These are phyloP conservation scores for Heliconius congener DNA, from an alignment of 1,140 invertebrate genomes.

Conservation along the genomic window DNA sequence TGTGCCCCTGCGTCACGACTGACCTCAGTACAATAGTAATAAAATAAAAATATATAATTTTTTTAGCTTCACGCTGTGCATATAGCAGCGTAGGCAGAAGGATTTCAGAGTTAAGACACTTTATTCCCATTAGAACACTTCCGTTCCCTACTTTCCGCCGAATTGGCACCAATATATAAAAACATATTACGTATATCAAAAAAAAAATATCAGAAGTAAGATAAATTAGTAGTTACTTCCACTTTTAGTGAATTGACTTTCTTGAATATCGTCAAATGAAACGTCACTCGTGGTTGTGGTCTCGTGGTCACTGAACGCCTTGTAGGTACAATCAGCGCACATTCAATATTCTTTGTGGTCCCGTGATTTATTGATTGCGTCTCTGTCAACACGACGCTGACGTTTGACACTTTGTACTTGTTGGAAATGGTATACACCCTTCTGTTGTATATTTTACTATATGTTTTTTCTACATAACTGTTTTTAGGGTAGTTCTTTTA, in stretches of 20 bases:
- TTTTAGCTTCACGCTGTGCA: no score
- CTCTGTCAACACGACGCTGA: slow-evolving; percentile 76
- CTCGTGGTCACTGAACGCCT: slow-evolving; percentile 62
- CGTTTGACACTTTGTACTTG: not conserved
- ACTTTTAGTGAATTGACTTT: not conserved
- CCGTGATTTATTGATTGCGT: slow-evolving; percentile 80
- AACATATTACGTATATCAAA: not conserved
- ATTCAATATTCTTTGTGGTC: slow-evolving; percentile 77
- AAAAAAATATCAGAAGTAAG: not conserved
- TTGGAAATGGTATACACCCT: slow-evolving; percentile 15
- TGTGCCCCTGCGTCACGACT: no score
- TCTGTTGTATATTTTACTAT: not conserved
- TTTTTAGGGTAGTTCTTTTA: not conserved
- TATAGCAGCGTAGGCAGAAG: no score
- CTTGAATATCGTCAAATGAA: slow-evolving; percentile 20
- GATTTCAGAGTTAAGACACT: no score
- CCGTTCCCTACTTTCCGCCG: no score
- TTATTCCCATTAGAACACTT: no score
- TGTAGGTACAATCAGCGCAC: slow-evolving; percentile 79
- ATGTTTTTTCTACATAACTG: not conserved
- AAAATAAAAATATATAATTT: no score
- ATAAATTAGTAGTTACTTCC: not conserved
- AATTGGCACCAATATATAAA: no score
- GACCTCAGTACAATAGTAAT: no score
- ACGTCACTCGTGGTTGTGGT: slow-evolving; percentile 54